A percentile compares a stretch with the other conserved stretches of the same genome.
These are phyloP conservation scores for Megamerina dolium DNA, from an alignment of 2,888 invertebrate genomes.

Conservation along the genomic window DNA sequence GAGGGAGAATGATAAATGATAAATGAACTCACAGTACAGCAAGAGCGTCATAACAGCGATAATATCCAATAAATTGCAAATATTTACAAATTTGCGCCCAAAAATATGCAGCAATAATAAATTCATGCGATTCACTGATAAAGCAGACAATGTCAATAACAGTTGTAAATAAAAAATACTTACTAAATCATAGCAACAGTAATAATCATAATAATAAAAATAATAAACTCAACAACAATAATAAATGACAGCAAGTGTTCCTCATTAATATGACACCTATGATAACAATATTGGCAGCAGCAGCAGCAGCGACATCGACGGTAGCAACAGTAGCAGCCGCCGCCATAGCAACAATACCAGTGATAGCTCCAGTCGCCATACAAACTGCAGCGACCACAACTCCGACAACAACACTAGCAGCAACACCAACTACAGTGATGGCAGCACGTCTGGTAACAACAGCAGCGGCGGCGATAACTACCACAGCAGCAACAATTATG, in stretches of 20 bases:
- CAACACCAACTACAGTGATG: slow-evolving; percentile 12
- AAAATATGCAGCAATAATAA: too few species aligned
- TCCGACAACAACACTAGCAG: slow-evolving; percentile 19
- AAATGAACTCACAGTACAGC: too few species aligned
- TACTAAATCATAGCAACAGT: slow-evolving; percentile 18
- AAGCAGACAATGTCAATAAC: too few species aligned
- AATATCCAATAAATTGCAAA: too few species aligned
- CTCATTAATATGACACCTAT: slow-evolving; percentile 27
- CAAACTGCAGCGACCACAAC: too few species aligned
- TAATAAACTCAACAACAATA: not conserved
- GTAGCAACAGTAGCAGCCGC: not conserved
- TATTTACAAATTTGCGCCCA: too few species aligned
- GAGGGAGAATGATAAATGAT: too few species aligned
- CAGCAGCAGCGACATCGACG: slow-evolving; percentile 4
- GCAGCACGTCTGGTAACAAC: slow-evolving; percentile 9
- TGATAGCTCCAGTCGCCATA: not conserved
- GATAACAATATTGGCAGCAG: slow-evolving; percentile 12
- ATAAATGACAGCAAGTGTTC: not conserved
- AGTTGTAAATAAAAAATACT: too few species aligned
- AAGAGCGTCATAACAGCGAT: too few species aligned
- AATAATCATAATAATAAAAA: slow-evolving; percentile 4
- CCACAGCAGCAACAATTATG: slow-evolving; percentile 4
- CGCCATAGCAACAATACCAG: slow-evolving; percentile 14
- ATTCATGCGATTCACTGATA: too few species aligned
- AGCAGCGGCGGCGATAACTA: slow-evolving; percentile 5